A percentile compares a stretch with the other conserved stretches of the same genome.
These are phyloP conservation scores for Argyresthia goedartella DNA, from an alignment of 2,888 invertebrate genomes.

Conservation along the genomic window DNA sequence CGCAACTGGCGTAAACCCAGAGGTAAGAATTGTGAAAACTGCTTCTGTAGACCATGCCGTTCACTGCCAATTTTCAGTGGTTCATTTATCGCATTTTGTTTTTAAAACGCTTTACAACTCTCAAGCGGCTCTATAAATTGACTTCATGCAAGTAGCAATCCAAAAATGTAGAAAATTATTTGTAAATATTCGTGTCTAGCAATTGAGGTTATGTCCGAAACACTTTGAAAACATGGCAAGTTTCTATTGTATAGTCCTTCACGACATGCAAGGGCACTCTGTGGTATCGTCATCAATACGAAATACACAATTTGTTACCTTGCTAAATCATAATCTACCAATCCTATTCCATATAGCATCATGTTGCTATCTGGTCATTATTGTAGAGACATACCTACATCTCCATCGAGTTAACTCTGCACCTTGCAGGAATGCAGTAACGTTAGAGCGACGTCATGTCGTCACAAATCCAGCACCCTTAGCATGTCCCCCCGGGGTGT, in stretches of 20 bases:
- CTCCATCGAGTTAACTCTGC: no score
- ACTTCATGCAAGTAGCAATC: background rate
- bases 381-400: constrained; percentile 53
- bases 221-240: no score
- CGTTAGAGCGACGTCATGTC: no score
- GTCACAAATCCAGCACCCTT: no score
- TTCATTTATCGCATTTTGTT: background rate
- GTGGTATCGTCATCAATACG: constrained; percentile 53
- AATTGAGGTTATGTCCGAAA: constrained; percentile 1
- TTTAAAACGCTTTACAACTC: background rate
- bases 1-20: constrained; percentile 99
- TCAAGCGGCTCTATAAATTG: background rate
- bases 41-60: constrained; percentile 5
- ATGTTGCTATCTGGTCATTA: constrained; percentile 44
- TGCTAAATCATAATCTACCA: constrained; percentile 47
- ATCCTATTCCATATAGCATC: constrained; percentile 49
- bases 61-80: background rate
- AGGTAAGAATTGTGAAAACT: constrained; percentile 53
- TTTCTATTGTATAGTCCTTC: background rate
- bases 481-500: no score
- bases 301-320: constrained; percentile 67
- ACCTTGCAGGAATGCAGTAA: no score
- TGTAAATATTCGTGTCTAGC: background rate
- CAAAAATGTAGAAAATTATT: background rate
- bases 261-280: constrained; percentile 60